phyloP scores from a whole-genome alignment of 1,140 invertebrate species.

The Temnothorax nylanderi region DNA sequence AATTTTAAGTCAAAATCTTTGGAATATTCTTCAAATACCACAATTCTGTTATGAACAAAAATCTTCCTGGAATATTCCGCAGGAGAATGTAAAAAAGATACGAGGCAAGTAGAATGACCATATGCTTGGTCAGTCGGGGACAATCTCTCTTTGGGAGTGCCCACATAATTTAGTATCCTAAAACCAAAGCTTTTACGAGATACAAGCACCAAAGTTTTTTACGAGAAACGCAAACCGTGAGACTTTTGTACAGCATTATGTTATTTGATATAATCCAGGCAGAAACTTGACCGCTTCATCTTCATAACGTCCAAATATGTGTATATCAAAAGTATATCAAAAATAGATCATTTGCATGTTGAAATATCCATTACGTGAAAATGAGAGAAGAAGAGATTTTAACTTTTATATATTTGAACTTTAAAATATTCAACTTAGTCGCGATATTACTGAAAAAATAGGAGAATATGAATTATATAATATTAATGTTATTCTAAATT shows the following conservation, averaged over 20 bases:
- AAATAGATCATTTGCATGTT: not conserved
- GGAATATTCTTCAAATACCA: not conserved
- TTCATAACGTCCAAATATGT: not conserved
- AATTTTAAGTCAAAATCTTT: not conserved
- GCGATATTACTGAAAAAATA: not conserved
- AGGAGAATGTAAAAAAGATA: slow-evolving; percentile 19
- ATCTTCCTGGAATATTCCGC: not conserved
- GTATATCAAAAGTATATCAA: not conserved
- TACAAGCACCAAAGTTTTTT: not conserved
- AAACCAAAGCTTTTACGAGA: not conserved
- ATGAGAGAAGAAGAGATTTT: not conserved
- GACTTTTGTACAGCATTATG: not conserved
- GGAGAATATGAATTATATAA: not conserved
- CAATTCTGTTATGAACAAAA: not conserved
- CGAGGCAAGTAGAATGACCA: slow-evolving; percentile 3
- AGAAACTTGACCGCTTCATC: not conserved
- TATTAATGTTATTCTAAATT: not conserved
- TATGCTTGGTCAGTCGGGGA: slow-evolving; percentile 38
- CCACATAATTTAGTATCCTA: not conserved
- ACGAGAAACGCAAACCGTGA: not conserved
- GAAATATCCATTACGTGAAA: not conserved
- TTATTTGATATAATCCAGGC: slow-evolving; percentile 2
- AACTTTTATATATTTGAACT: not conserved
- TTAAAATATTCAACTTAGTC: slow-evolving; percentile 1
- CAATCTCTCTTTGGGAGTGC: slow-evolving; percentile 10